These are phyloP conservation scores for Ladona fulva DNA, from an alignment of 1,140 invertebrate species.

Conservation along the genomic window DNA sequence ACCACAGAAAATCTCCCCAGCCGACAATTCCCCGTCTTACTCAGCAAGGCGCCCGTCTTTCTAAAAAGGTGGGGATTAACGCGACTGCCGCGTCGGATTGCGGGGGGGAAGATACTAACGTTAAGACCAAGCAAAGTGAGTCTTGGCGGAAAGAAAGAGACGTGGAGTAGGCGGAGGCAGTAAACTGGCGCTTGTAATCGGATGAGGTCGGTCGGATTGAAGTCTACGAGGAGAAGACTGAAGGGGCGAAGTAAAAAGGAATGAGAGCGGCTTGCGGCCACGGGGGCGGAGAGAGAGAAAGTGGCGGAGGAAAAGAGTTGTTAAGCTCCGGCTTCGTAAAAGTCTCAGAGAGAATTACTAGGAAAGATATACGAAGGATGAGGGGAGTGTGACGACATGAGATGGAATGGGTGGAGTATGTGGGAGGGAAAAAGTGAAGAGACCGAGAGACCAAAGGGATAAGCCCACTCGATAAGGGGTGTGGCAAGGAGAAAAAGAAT, in stretches of 20 bases:
- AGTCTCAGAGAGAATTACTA: too few species aligned
- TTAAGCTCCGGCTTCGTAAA: too few species aligned
- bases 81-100: not conserved
- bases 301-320: too few species aligned
- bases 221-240: not conserved
- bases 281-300: too few species aligned
- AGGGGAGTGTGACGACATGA: not conserved
- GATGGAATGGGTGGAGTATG: not conserved
- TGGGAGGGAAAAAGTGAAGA: not conserved
- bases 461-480: too few species aligned
- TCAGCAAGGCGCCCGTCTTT: not conserved
- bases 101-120: not conserved
- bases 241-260: not conserved
- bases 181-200: not conserved
- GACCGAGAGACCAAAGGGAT: too few species aligned
- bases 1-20: too few species aligned
- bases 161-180: not conserved
- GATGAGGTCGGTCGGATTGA: slow-evolving; percentile 1
- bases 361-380: not conserved
- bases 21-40: too few species aligned
- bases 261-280: not conserved
- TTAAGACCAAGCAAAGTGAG: too few species aligned
- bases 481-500: too few species aligned
- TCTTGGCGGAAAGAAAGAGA: not conserved
- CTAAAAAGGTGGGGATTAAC: not conserved